Percentiles rank a stretch among this genome's conserved stretches.
These are phyloP conservation scores for Ochropleura plecta DNA, from an alignment of 2,888 invertebrate species.

Conservation along the genomic window DNA sequence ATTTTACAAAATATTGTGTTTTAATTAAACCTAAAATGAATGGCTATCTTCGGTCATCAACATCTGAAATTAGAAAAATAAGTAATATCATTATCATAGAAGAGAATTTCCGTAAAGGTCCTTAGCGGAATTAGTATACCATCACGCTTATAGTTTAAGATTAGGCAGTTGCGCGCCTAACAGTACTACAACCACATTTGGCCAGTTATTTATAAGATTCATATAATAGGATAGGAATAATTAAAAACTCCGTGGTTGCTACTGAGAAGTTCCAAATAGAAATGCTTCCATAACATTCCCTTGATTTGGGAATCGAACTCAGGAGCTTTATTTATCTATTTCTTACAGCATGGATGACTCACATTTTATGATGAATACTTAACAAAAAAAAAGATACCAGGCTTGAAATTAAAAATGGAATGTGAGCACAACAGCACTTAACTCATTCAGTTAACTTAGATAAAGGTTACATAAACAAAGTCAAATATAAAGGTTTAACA, in stretches of 20 bases:
- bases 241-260: background rate
- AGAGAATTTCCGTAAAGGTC: background rate
- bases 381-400: too few species aligned
- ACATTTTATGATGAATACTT: too few species aligned
- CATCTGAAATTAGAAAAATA: constrained; percentile 79
- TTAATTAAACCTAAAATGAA: constrained; percentile 65
- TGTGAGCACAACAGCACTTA: too few species aligned
- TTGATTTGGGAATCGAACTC: background rate
- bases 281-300: background rate
- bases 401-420: too few species aligned
- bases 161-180: background rate
- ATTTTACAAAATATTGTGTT: constrained; percentile 59
- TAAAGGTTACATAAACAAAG: too few species aligned
- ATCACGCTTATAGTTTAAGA: background rate
- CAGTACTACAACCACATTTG: background rate
- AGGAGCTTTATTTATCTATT: too few species aligned
- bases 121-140: background rate
- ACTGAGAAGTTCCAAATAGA: background rate
- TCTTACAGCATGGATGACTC: too few species aligned
- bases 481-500: too few species aligned
- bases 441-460: too few species aligned
- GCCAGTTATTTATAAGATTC: background rate
- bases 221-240: background rate
- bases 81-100: background rate
- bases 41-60: constrained; percentile 86